These are phyloP conservation scores for Podargus strigoides DNA, from an alignment of 2,797 vertebrate species.

Conservation along the genomic window DNA sequence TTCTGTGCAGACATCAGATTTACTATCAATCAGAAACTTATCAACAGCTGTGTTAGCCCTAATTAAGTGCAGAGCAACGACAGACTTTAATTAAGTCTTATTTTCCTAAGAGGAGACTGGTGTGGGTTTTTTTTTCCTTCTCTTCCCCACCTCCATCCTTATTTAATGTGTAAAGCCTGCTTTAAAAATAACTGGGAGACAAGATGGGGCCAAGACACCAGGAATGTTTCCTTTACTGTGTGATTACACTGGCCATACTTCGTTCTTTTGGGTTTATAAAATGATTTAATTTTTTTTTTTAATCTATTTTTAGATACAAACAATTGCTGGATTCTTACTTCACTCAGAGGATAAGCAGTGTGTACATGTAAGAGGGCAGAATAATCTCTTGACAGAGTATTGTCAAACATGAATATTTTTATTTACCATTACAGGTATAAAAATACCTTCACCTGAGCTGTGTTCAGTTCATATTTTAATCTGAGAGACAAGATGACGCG, in stretches of 20 bases:
- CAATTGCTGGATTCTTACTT: not conserved
- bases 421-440: not conserved
- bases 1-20: slow-evolving; percentile 58
- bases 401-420: not conserved
- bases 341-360: not conserved
- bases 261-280: not conserved
- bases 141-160: not conserved
- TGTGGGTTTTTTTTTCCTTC: not conserved
- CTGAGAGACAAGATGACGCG: not conserved
- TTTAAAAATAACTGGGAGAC: not conserved
- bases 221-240: not conserved
- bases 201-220: not conserved
- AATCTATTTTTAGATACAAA: no score
- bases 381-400: not conserved
- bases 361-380: not conserved
- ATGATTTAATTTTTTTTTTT: not conserved
- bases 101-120: slow-evolving; percentile 39
- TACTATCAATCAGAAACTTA: slow-evolving; percentile 62
- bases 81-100: slow-evolving; percentile 52
- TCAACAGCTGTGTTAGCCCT: slow-evolving; percentile 56
- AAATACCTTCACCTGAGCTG: not conserved
- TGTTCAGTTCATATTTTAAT: not conserved
- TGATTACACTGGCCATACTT: not conserved
- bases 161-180: not conserved
- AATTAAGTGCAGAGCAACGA: slow-evolving; percentile 51